Evolutionary conservation across 2,888 invertebrate species (phyloP).

Genomic region (Sesia apiformis): DNA sequence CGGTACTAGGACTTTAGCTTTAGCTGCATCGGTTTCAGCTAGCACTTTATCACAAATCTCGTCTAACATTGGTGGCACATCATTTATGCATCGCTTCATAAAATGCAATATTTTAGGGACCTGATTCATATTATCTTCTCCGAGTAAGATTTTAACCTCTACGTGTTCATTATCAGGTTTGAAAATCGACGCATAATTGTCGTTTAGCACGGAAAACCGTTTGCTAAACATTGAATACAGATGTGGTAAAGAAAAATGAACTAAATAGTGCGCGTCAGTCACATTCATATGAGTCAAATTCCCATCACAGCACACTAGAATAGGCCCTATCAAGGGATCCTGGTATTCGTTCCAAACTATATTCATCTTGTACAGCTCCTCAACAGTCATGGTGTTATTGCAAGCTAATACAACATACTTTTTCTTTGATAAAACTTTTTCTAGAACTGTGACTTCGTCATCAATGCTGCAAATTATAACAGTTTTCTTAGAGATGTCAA

Average conservation of each 20-base stretch:
- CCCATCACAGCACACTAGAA: constrained; percentile 81
- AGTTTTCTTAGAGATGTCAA: constrained; percentile 61
- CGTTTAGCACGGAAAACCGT: constrained; percentile 79
- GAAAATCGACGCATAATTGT: constrained; percentile 71
- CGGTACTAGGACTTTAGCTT: constrained; percentile 48
- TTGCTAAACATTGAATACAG: constrained; percentile 80
- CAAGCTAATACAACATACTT: constrained; percentile 37
- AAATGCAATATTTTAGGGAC: constrained; percentile 76
- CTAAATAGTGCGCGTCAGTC: constrained; percentile 77
- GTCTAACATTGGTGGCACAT: constrained; percentile 42
- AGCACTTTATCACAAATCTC: constrained; percentile 39
- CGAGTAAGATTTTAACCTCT: constrained; percentile 71
- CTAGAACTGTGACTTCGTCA: constrained; percentile 67
- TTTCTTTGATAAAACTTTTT: constrained; percentile 23
- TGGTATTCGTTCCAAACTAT: constrained; percentile 46
- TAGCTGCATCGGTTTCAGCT: constrained; percentile 47
- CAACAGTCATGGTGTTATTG: constrained; percentile 45
- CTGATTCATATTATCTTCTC: constrained; percentile 74
- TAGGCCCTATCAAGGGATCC: constrained; percentile 52
- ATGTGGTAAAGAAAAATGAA: constrained; percentile 82
- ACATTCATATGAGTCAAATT: constrained; percentile 77
- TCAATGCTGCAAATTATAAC: constrained; percentile 77
- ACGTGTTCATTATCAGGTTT: constrained; percentile 25
- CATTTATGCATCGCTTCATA: constrained; percentile 60
- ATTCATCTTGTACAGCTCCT: constrained; percentile 48